Evolutionary conservation across 1,140 invertebrate genomes (phyloP), one percentile per base, ranked within the genome.

Genomic region (Drosophila persimilis): DNA sequence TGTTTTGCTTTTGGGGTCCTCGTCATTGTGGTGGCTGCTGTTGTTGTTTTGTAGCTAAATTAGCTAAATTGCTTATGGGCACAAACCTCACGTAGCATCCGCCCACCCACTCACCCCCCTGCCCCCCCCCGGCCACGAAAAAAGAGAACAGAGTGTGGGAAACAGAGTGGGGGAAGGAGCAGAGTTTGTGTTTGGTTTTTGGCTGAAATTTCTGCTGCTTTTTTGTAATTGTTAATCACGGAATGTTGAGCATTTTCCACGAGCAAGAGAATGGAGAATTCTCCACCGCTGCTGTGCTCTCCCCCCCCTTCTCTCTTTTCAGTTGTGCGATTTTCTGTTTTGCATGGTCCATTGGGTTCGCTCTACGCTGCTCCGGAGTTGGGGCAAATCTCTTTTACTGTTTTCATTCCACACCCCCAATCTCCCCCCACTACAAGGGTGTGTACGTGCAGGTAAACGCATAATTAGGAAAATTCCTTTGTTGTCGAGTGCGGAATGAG

Each of bases 51-150:
- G 53, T 50, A 35, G 63, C 64, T 81, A 81, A 86, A 86, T 86
- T 86, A 86, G 83, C 81, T 81, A 86, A 86, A 86, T 86, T 88
- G 81, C 81, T 86, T 86, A 88, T 88, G 81, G 83, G 77, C 35
- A 39, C 35, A 39, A 70, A 86, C 77, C 83, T 76, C 81, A 86
- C 81, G 81, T 86, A 86, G 62, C 73, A 58, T 7, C 31, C 26
- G 6, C n/a, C 44, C 53, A 43, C 59, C 31, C 15, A 29, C 20
- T 4, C 13, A 1, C 53, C 26, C 11, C 31, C 29, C 26, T 15
- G 15, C 15, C 20, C 20, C 20, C 20, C 20, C 20, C 20, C 20
- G 1, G 20, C 20, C 20, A 2, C 3, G 26, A 41, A 43, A 55
- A 13, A 6, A 53, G 31, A 17, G 46, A 24, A 17, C 8, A 26